These are phyloP conservation scores for Ceyx erithaca DNA, from an alignment of 2,797 vertebrate species.

Conservation along the genomic window DNA sequence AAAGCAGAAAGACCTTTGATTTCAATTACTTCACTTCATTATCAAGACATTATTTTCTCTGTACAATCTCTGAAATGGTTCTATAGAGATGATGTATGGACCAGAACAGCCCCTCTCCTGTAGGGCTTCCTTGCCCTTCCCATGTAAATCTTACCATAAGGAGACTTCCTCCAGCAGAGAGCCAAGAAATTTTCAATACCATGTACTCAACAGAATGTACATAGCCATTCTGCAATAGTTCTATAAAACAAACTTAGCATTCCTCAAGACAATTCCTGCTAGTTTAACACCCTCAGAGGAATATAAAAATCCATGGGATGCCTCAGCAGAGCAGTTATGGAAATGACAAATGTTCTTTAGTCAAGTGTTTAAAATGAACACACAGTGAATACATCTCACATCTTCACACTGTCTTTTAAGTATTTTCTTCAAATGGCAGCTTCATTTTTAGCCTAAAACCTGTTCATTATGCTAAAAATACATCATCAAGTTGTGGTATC, in stretches of 20 bases:
- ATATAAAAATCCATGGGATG: not conserved
- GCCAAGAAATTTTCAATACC: not conserved
- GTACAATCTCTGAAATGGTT: not conserved
- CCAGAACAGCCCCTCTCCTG: not conserved
- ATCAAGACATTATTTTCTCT: not conserved
- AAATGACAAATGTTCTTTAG: not conserved
- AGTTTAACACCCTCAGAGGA: not conserved
- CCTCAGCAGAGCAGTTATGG: not conserved
- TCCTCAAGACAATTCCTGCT: not conserved
- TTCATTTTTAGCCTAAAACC: not conserved
- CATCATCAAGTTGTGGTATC: not conserved
- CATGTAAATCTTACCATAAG: not conserved
- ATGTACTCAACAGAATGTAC: not conserved
- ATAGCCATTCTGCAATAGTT: not conserved
- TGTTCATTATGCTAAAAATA: not conserved
- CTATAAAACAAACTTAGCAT: not conserved
- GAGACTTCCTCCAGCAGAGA: not conserved
- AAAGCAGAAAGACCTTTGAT: not conserved
- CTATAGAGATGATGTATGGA: not conserved
- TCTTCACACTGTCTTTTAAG: not conserved
- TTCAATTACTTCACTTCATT: not conserved
- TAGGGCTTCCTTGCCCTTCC: not conserved
- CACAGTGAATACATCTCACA: not conserved
- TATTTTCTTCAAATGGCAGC: not conserved
- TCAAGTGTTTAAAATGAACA: not conserved